These are phyloP conservation scores for Austrofundulus limnaeus DNA, from an alignment of 2,113 vertebrate genomes.

Conservation along the genomic window DNA sequence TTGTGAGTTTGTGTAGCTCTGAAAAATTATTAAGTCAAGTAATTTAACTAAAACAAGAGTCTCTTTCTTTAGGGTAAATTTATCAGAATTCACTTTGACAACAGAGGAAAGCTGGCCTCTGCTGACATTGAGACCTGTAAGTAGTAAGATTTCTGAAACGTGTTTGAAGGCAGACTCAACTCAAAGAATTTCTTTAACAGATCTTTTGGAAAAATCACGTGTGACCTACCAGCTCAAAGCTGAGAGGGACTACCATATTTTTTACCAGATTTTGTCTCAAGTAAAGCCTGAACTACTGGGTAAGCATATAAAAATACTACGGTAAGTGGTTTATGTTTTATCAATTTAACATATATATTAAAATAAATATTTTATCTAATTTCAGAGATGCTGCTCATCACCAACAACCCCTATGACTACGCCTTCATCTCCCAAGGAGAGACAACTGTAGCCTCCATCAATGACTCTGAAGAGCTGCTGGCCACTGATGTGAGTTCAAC, in stretches of 20 bases:
- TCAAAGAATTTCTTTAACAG: slow-evolving; percentile 62
- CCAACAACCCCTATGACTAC: slow-evolving; percentile 74
- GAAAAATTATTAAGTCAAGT: too few species aligned
- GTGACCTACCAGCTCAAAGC: slow-evolving; percentile 89
- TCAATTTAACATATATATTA: background rate
- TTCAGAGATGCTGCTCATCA: slow-evolving; percentile 79
- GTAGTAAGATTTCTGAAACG: slow-evolving; percentile 60
- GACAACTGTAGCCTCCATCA: slow-evolving; percentile 65
- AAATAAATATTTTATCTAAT: background rate
- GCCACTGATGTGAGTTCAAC: background rate
- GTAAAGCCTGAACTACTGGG: slow-evolving; percentile 87
- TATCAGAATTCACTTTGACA: slow-evolving; percentile 89
- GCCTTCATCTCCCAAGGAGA: slow-evolving; percentile 75
- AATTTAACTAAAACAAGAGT: background rate
- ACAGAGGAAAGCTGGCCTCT: slow-evolving; percentile 86
- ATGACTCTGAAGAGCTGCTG: slow-evolving; percentile 59
- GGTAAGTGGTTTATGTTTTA: background rate
- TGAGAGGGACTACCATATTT: slow-evolving; percentile 91
- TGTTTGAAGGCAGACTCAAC: too few species aligned
- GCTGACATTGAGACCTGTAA: slow-evolving; percentile 90
- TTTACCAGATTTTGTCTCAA: slow-evolving; percentile 91
- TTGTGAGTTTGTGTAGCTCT: slow-evolving; percentile 73
- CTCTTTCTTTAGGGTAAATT: slow-evolving; percentile 83
- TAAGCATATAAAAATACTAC: background rate
- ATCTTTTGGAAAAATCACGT: slow-evolving; percentile 89